Conservation (phyloP, 2,113 vertebrate species). For the Octodon degus region DNA sequence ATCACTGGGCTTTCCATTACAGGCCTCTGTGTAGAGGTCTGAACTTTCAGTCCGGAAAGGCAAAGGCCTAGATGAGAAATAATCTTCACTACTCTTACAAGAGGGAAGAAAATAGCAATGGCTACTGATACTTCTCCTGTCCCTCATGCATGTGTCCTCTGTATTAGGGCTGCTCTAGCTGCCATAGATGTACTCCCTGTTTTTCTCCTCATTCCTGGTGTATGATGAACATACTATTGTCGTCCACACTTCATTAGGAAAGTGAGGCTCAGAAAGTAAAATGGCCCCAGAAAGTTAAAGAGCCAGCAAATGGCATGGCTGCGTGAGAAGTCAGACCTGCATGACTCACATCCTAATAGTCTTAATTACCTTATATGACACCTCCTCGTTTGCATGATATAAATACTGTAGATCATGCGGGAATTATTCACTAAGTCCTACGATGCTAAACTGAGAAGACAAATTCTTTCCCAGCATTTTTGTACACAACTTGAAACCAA, state of each 20-base stretch:
- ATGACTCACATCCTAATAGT: not conserved
- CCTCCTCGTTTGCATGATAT: not conserved
- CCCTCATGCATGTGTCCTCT: not conserved
- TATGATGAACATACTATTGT: not conserved
- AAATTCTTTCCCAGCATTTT: not conserved
- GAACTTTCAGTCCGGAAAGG: not conserved
- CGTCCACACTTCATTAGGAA: not conserved
- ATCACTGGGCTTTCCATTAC: not conserved
- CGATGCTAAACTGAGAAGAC: conserved; percentile 18
- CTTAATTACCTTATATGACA: not conserved
- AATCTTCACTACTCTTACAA: not conserved
- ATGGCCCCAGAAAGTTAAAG: not conserved
- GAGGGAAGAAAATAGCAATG: not conserved
- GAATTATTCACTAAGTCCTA: conserved; percentile 4
- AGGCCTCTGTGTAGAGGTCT: not conserved
- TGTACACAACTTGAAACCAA: not conserved
- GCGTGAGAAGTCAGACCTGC: not conserved
- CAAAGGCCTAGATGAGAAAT: not conserved
- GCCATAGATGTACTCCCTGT: not conserved
- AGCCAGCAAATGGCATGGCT: not conserved
- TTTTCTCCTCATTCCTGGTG: not conserved
- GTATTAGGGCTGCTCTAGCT: not conserved
- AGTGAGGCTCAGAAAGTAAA: not conserved
- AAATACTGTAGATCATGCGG: not conserved
- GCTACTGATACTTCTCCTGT: not conserved